Evolutionary conservation across 2,797 vertebrate species (phyloP), one percentile per base, ranked within the genome.

Genomic region (Eremophila alpestris): DNA sequence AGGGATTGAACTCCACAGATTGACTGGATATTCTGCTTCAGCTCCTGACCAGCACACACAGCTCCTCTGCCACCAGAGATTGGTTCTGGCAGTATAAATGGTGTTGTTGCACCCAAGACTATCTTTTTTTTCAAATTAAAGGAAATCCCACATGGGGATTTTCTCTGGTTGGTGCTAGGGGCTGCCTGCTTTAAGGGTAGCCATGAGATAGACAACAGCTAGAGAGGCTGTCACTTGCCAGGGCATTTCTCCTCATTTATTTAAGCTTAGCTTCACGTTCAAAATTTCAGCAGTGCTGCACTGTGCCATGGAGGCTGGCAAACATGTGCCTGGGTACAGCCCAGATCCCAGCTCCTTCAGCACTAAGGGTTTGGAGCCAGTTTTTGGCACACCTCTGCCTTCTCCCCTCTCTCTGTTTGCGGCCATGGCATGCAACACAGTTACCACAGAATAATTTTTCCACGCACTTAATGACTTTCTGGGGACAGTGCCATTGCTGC

Each of bases 371-470:
- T n/a, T 62, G 48, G 32, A 87, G 36, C 23, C 56, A 69, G 34
- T 9, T 46, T 70, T 45, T 46, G 45, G 30, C 52, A 45, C 6
- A 9, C 3, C 9, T 69, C 59, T 87, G 45, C 27, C 30, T 34
- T 55, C 60, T 65, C 51, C 38, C 20, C 21, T 46, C 21, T 43
- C 60, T 58, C 29, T 48, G 13, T 46, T n/a, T 68, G 55, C 34
- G 48, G n/a, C 65, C 20, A 12, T 2, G 5, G 26, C 3, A 7
- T 43, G 17, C 27, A 32, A 36, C 12, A 17, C 0, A 0, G 10
- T 52, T 74, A 23, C 8, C 41, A 14, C 6, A 9, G 51, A 62
- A 27, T 45, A 41, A 46, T 54, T 58, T 68, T 71, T n/a, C 34
- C 26, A 18, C 11, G 18, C 9, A 5, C 6, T 68, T 40, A 20